Evolutionary conservation across 1,140 invertebrate genomes (phyloP).

Genomic region (Lepidotrigona ventralis): DNA sequence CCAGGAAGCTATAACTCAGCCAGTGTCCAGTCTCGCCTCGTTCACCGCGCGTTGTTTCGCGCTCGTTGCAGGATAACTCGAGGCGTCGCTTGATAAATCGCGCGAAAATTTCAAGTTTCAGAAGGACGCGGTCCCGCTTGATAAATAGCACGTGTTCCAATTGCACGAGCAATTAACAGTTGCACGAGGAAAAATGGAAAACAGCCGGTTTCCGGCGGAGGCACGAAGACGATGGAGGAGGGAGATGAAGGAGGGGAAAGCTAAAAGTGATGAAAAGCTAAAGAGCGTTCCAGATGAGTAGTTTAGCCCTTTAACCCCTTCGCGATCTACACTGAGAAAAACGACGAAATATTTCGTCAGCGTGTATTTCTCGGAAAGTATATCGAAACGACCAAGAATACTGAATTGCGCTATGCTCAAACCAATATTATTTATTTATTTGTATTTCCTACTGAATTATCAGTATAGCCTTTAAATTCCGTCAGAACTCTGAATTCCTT

Average conservation of each 20-base stretch:
- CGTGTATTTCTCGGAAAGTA: too few species aligned
- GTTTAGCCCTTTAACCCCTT: too few species aligned
- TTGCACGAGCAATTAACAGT: constrained; percentile 38
- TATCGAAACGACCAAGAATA: too few species aligned
- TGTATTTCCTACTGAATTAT: too few species aligned
- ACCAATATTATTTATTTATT: too few species aligned
- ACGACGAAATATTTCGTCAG: too few species aligned
- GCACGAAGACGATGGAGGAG: background rate
- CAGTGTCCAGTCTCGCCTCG: constrained; percentile 26
- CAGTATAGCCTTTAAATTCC: too few species aligned
- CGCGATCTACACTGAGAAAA: too few species aligned
- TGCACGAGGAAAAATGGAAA: constrained; percentile 3
- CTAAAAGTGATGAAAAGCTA: background rate
- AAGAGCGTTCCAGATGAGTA: too few species aligned
- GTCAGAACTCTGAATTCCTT: too few species aligned
- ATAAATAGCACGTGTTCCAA: constrained; percentile 33
- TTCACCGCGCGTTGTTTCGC: background rate
- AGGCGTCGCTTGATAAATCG: constrained; percentile 42
- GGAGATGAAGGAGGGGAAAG: background rate
- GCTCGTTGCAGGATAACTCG: background rate
- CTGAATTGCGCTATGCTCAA: too few species aligned
- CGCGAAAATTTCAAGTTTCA: constrained; percentile 33
- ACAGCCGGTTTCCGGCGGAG: background rate
- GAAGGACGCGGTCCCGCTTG: background rate
- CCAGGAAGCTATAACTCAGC: constrained; percentile 54